A percentile compares a stretch with the other conserved stretches of the same genome.
These are phyloP conservation scores for Endotricha flammealis DNA, from an alignment of 2,888 invertebrate species.

Conservation along the genomic window DNA sequence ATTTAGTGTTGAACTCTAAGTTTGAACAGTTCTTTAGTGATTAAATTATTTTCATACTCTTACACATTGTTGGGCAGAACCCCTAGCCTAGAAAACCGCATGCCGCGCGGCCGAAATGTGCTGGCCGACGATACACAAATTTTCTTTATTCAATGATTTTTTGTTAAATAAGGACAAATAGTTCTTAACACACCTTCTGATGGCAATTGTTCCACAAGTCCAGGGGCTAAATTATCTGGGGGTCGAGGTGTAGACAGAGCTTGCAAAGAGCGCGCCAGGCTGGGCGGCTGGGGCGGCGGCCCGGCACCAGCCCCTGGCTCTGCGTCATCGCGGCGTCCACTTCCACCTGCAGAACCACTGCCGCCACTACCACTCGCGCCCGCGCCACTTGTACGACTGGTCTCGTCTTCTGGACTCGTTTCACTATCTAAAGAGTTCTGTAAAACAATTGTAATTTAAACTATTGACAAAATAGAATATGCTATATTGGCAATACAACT, in stretches of 20 bases:
- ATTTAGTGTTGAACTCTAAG: too few species aligned
- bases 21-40: too few species aligned
- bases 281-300: constrained; percentile 70
- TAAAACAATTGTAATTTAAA: constrained; percentile 12
- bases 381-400: constrained; percentile 52
- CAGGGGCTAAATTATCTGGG: constrained; percentile 79
- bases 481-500: too few species aligned
- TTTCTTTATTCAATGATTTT: too few species aligned
- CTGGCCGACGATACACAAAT: too few species aligned
- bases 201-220: constrained; percentile 83
- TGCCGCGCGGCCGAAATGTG: too few species aligned
- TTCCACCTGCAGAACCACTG: constrained; percentile 17
- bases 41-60: too few species aligned
- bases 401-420: constrained; percentile 68
- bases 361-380: constrained; percentile 47
- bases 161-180: constrained; percentile 3
- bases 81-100: too few species aligned
- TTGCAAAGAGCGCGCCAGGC: constrained; percentile 79
- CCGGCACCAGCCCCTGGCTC: constrained; percentile 34
- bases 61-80: too few species aligned
- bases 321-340: constrained; percentile 12
- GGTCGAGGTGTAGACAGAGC: constrained; percentile 79
- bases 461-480: too few species aligned
- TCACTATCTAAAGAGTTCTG: constrained; percentile 68
- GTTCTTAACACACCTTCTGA: constrained; percentile 79